Percentiles rank a stretch among this genome's conserved stretches.
Conservation (phyloP, 1,140 invertebrate species). For the Drosophila saltans region DNA sequence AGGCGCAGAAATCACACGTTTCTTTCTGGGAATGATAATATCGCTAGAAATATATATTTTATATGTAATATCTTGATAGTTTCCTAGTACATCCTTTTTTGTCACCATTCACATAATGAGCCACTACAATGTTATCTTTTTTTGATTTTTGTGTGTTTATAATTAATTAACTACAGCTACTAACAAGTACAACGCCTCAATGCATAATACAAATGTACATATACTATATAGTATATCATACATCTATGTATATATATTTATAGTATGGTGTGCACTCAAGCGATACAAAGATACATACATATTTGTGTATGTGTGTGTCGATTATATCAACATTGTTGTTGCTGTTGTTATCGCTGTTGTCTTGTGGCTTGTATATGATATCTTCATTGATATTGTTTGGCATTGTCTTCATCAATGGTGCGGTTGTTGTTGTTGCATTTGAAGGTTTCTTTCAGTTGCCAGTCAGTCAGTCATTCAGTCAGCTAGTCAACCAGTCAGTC, state of each 20-base stretch:
- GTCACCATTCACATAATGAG: slow-evolving; percentile 1
- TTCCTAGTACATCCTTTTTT: slow-evolving; percentile 27
- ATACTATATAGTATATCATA: neutral
- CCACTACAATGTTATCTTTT: slow-evolving; percentile 38
- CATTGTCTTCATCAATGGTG: slow-evolving; percentile 59
- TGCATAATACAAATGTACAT: slow-evolving; percentile 19
- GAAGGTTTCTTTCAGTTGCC: slow-evolving; percentile 74
- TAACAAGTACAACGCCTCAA: slow-evolving; percentile 57
- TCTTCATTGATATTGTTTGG: slow-evolving; percentile 73
- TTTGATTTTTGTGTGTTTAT: slow-evolving; percentile 18
- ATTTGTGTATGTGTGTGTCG: slow-evolving; percentile 36
- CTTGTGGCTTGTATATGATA: slow-evolving; percentile 54
- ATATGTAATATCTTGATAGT: too few species aligned
- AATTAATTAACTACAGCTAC: slow-evolving; percentile 55
- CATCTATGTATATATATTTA: slow-evolving; percentile 15
- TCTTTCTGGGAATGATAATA: too few species aligned
- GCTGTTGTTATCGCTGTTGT: slow-evolving; percentile 45
- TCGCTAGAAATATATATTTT: too few species aligned
- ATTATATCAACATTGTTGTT: slow-evolving; percentile 52
- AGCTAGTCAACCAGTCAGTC: slow-evolving; percentile 34
- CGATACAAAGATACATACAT: slow-evolving; percentile 27
- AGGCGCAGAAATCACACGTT: too few species aligned
- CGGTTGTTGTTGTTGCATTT: slow-evolving; percentile 50
- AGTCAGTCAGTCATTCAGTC: slow-evolving; percentile 37
- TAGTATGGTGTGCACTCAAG: slow-evolving; percentile 56